Conservation (phyloP, 2,888 invertebrate genomes). For the Timema podura region DNA sequence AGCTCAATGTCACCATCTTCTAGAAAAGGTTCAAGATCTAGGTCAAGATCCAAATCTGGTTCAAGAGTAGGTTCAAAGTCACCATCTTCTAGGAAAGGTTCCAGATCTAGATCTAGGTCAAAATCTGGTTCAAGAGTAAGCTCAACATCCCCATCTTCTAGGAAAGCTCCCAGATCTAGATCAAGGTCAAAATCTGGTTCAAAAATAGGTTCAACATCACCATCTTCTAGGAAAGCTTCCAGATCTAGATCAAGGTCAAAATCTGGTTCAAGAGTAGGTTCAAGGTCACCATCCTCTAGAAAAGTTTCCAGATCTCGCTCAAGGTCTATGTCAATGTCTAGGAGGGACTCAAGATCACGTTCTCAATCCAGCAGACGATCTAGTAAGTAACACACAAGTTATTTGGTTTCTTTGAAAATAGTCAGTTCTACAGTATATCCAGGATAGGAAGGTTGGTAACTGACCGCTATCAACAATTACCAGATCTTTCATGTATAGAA, state of each 20-base stretch:
- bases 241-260: slow-evolving; percentile 34
- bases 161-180: slow-evolving; percentile 30
- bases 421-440: too few species aligned
- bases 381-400: neutral
- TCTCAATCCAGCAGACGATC: slow-evolving; percentile 12
- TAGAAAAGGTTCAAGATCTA: slow-evolving; percentile 31
- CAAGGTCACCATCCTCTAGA: slow-evolving; percentile 31
- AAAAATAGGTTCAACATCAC: slow-evolving; percentile 35
- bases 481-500: too few species aligned
- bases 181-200: slow-evolving; percentile 37
- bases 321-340: slow-evolving; percentile 36
- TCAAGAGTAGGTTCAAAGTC: slow-evolving; percentile 34
- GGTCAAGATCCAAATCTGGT: slow-evolving; percentile 32
- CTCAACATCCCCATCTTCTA: slow-evolving; percentile 32
- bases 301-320: slow-evolving; percentile 32
- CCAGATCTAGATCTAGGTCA: slow-evolving; percentile 32
- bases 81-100: slow-evolving; percentile 33
- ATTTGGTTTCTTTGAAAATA: too few species aligned
- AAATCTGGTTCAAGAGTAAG: slow-evolving; percentile 34
- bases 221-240: slow-evolving; percentile 33
- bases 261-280: slow-evolving; percentile 32
- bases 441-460: too few species aligned
- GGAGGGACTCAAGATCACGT: slow-evolving; percentile 20
- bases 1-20: slow-evolving; percentile 35
- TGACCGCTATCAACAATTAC: too few species aligned